phyloP scores from a whole-genome alignment of 2,113 vertebrate genomes.

The Struthio camelus region DNA sequence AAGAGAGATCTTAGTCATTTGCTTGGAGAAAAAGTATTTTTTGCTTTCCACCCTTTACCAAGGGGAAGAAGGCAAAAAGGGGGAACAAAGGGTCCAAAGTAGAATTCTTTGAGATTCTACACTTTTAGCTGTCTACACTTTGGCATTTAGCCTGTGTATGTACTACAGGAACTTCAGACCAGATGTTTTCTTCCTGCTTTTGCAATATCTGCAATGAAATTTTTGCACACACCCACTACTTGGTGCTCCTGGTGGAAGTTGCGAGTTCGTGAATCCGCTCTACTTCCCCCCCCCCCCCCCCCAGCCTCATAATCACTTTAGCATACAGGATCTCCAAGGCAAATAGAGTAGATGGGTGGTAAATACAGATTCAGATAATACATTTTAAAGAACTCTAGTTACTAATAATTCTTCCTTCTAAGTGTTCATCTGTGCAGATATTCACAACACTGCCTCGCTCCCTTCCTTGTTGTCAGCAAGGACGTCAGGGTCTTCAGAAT shows the following conservation, averaged over 20 bases:
- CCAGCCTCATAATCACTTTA: not conserved
- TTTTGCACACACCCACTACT: not conserved
- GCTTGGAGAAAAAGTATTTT: not conserved
- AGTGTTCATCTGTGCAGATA: not conserved
- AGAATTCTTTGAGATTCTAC: not conserved
- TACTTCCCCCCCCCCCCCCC: not conserved
- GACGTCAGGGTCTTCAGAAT: not conserved
- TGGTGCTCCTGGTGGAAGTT: not conserved
- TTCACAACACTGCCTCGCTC: not conserved
- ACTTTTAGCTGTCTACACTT: not conserved
- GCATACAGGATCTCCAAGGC: not conserved
- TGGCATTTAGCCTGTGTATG: not conserved
- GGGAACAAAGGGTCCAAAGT: not conserved
- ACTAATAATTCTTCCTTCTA: not conserved
- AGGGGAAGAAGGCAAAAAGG: not conserved
- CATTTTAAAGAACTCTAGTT: not conserved
- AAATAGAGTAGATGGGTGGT: not conserved
- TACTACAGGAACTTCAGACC: not conserved
- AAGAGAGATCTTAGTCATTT: not conserved
- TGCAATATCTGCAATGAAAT: not conserved
- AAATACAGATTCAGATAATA: not conserved
- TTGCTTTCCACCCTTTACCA: not conserved
- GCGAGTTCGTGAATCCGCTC: not conserved
- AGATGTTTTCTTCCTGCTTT: not conserved
- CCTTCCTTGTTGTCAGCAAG: not conserved